Evolutionary conservation across 2,113 vertebrate species (phyloP).

Genomic region (Baryphthengus martii): DNA sequence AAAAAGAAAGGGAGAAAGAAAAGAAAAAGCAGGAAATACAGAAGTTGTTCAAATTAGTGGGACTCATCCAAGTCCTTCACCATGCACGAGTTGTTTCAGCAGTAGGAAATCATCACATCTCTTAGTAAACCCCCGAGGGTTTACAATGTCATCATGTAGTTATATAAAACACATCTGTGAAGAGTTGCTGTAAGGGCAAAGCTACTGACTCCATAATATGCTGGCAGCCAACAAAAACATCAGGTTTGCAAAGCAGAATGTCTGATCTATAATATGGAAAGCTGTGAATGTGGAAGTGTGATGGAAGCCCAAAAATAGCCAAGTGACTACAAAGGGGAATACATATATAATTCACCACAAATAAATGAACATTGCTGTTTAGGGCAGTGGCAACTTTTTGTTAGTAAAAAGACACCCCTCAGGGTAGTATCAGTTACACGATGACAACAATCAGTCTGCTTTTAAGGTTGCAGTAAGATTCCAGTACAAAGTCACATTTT

Average conservation of each 20-base stretch:
- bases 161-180: not conserved
- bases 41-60: too few relatives aligned
- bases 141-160: accelerated
- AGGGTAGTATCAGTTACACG: accelerated
- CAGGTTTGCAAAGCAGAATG: not conserved
- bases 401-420: not conserved
- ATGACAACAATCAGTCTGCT: not conserved
- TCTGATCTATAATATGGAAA: not conserved
- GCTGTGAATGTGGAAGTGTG: not conserved
- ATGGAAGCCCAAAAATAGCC: not conserved
- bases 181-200: not conserved
- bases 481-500: not conserved
- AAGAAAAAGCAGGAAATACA: too few relatives aligned
- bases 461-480: not conserved
- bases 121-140: not conserved
- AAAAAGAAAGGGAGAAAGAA: too few relatives aligned
- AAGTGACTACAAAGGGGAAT: not conserved
- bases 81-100: too few relatives aligned
- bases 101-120: not conserved
- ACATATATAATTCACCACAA: not conserved
- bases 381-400: not conserved
- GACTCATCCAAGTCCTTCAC: too few relatives aligned
- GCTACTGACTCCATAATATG: not conserved
- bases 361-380: not conserved
- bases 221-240: not conserved